Evolutionary conservation across 1,140 invertebrate genomes (phyloP), one percentile per base, ranked within the genome.

Genomic region (Luehdorfia chinensis): DNA sequence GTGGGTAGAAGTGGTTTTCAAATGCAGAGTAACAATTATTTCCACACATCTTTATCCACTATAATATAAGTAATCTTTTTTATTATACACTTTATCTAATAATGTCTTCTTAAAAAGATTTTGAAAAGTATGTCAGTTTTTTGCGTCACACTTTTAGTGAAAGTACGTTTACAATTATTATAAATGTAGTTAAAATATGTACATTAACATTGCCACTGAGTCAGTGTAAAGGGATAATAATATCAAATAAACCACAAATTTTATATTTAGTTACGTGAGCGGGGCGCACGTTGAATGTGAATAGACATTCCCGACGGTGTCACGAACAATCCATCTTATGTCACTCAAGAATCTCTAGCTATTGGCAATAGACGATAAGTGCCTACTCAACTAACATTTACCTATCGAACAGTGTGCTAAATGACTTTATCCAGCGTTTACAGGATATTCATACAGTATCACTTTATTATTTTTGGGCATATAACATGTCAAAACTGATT

Each of bases 281-380:
- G 14, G 13, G 16, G 28, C 11, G 25, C 18, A 39, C 11, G 18
- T 27, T 23, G 36, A 39, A 39, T 39, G 25, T 25, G 36, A 39
- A 39, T 39, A 27, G 6, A 13, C 13, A 23, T 27, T 30, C 14
- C 44, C 21, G 23, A 27, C 7, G 3, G 7, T n/a, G 23, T 47
- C 50, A 25, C 45, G 15, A 41, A 47, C 50, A 23, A 57, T 61
- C 50, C 43, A 57, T 62, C 55, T 58, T 48, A 47, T 57, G 50
- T 61, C 47, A 54, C 16, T 32, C 44, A 39, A 48, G 39, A 62
- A 53, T 56, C 50, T 51, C 47, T 30, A 54, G 37, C 33, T 39
- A 19, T 59, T 60, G 50, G 30, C 47, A 59, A 59, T 47, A 47
- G 7, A 31, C 14, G 23, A 34, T 32, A 27, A 12, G n/a, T n/a